These are phyloP conservation scores for Caerostris darwini DNA, from an alignment of 1,140 invertebrate genomes.

Conservation along the genomic window DNA sequence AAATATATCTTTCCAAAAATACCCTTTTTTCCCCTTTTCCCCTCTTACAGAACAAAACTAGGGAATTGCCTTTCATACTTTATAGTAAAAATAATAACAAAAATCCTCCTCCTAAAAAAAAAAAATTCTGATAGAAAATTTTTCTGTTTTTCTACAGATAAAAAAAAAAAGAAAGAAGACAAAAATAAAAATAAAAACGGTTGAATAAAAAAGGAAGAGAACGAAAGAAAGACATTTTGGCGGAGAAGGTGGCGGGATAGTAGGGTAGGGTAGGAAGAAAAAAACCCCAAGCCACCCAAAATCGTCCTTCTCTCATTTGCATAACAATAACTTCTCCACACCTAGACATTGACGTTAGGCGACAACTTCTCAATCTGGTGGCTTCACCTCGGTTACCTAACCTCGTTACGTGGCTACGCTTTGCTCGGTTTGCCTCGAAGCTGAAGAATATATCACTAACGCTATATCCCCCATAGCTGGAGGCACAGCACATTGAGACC, in stretches of 20 bases:
- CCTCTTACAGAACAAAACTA: not conserved
- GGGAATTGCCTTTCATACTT: not conserved
- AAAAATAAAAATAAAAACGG: not conserved
- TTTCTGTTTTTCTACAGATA: slow-evolving; percentile 22
- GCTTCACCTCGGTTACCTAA: slow-evolving; percentile 59
- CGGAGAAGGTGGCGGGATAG: not conserved
- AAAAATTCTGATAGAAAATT: not conserved
- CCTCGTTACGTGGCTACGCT: slow-evolving; percentile 63
- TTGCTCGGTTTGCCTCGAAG: slow-evolving; percentile 50
- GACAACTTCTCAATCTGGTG: slow-evolving; percentile 75
- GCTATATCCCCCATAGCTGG: slow-evolving; percentile 22
- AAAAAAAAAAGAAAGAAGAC: not conserved
- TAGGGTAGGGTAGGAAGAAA: not conserved
- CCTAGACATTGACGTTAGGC: slow-evolving; percentile 58
- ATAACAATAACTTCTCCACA: slow-evolving; percentile 70
- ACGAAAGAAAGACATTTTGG: slow-evolving; percentile 8
- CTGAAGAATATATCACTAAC: slow-evolving; percentile 70
- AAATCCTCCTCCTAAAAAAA: not conserved
- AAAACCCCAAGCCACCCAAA: slow-evolving; percentile 38
- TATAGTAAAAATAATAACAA: not conserved
- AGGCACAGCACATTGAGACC: slow-evolving; percentile 72
- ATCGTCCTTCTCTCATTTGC: slow-evolving; percentile 61
- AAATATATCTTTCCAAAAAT: slow-evolving; percentile 12
- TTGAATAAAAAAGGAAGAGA: not conserved
- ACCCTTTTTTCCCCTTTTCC: not conserved